These are phyloP conservation scores for Porites rus DNA, from an alignment of 92 coral and sea anemone genomes.

Conservation along the genomic window DNA sequence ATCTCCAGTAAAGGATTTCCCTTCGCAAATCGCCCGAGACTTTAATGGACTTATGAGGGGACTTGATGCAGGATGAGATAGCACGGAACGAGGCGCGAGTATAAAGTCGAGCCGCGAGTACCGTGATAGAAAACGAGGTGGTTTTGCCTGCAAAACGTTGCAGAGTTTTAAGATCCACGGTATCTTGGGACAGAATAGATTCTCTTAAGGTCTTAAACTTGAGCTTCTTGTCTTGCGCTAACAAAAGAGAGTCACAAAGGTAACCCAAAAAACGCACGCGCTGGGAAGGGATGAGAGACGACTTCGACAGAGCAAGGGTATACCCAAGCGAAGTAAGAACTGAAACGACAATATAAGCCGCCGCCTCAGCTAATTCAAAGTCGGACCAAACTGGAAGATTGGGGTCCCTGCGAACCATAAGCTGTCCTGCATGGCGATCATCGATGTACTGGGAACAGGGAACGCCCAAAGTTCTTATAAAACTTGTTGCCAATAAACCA, in stretches of 20 bases:
- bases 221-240: conserved; percentile 65
- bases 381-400: too few relatives aligned
- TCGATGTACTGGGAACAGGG: too few relatives aligned
- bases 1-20: too few relatives aligned
- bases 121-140: conserved; percentile 70
- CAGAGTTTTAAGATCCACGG: conserved; percentile 34
- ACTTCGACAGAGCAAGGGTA: conserved; percentile 64
- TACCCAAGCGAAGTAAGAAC: conserved; percentile 61
- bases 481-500: too few relatives aligned
- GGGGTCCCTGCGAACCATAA: too few relatives aligned
- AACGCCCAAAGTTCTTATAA: too few relatives aligned
- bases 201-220: conserved; percentile 38
- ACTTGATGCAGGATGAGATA: conserved; percentile 32
- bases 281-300: conserved; percentile 51
- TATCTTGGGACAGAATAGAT: background rate
- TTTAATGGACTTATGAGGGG: background rate
- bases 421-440: too few relatives aligned
- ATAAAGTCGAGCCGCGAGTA: conserved; percentile 61
- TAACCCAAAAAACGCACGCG: conserved; percentile 56
- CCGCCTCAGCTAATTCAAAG: too few relatives aligned
- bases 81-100: conserved; percentile 53
- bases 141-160: conserved; percentile 72
- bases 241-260: conserved; percentile 43
- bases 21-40: too few relatives aligned
- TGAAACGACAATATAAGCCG: too few relatives aligned